Conservation (phyloP, 2,113 vertebrate genomes). For the Ellobius talpinus region DNA sequence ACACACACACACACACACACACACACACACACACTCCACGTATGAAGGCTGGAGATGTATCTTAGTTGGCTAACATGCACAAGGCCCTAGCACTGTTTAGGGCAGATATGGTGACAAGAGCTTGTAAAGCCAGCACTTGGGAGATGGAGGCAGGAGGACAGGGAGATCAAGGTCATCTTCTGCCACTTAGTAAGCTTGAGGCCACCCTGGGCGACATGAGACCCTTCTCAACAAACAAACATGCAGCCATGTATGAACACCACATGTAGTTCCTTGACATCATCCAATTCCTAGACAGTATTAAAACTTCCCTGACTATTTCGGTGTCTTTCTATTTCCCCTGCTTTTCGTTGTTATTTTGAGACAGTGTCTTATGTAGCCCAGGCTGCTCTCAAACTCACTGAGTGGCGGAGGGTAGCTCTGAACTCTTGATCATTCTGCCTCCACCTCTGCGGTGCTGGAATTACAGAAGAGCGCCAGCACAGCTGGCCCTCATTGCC, state of each 20-base stretch:
- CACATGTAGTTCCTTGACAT: conserved; percentile 31
- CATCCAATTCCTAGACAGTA: not conserved
- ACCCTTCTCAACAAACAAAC: not conserved
- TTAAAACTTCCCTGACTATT: conserved; percentile 17
- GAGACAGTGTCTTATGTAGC: not conserved
- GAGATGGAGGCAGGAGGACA: not conserved
- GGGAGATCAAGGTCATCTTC: not conserved
- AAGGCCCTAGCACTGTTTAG: not conserved
- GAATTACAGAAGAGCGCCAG: not conserved
- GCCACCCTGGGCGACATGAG: not conserved
- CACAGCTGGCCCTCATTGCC: not conserved
- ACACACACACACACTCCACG: not conserved
- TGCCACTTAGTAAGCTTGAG: not conserved
- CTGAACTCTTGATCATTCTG: not conserved
- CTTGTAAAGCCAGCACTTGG: not conserved
- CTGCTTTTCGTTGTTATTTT: not conserved
- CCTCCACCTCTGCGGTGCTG: not conserved
- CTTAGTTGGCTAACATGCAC: not conserved
- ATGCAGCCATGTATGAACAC: not conserved
- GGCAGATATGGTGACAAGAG: not conserved
- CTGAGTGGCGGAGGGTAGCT: not conserved
- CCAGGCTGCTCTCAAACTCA: not conserved
- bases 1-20: not conserved
- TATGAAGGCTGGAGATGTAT: not conserved
- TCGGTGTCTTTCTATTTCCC: not conserved